phyloP scores from a whole-genome alignment of 2,113 vertebrate genomes.

The Mirza zaza region DNA sequence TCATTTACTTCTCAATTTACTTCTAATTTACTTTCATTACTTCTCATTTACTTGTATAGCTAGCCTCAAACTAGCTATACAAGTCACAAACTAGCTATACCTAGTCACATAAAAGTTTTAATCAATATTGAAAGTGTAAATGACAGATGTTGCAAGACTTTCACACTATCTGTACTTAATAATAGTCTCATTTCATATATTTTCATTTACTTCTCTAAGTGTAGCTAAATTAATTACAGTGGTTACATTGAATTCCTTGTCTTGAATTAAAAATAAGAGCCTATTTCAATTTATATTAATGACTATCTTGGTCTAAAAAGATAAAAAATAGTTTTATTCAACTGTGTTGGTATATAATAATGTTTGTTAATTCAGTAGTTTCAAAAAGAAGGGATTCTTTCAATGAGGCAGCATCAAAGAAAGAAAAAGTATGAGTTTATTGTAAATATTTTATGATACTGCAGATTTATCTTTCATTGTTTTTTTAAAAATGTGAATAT shows the following conservation, averaged over 20 bases:
- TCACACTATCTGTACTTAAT: slow-evolving; percentile 23
- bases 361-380: neutral
- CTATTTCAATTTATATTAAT: neutral
- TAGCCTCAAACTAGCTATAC: neutral
- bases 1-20: slow-evolving; percentile 38
- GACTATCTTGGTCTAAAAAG: neutral
- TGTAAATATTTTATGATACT: neutral
- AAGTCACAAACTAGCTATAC: no score
- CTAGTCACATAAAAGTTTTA: neutral
- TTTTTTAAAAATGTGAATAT: neutral
- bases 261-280: neutral
- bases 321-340: slow-evolving; percentile 24
- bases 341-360: neutral
- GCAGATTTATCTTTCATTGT: neutral
- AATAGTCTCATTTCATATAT: slow-evolving; percentile 42
- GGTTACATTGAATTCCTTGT: neutral
- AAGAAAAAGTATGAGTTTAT: neutral
- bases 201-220: slow-evolving; percentile 40
- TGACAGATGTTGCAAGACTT: slow-evolving; percentile 13
- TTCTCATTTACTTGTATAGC: no score
- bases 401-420: neutral
- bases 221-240: neutral
- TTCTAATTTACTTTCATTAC: no score
- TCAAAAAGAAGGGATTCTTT: neutral
- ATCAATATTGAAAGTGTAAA: slow-evolving; percentile 30